A percentile compares a stretch with the other conserved stretches of the same genome.
These are phyloP conservation scores for Sminthurides bifidus DNA, from an alignment of 1,140 invertebrate species.

Conservation along the genomic window DNA sequence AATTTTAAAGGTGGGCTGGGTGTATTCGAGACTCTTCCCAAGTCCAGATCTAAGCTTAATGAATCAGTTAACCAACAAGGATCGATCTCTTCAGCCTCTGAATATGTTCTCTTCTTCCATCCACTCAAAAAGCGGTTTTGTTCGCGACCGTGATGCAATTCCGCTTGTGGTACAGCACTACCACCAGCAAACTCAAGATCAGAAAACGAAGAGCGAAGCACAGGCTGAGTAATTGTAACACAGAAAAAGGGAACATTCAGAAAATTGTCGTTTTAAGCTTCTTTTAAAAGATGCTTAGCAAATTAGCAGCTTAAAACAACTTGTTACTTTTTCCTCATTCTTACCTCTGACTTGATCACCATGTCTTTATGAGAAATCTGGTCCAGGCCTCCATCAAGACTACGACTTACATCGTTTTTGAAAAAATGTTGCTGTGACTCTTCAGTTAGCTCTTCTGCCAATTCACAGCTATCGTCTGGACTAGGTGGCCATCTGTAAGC, in stretches of 20 bases:
- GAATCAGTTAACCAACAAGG: conserved; percentile 23
- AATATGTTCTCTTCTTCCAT: conserved; percentile 27
- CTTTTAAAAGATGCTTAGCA: no score
- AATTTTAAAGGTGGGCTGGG: neutral
- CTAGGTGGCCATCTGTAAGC: conserved; percentile 26
- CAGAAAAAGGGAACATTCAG: neutral
- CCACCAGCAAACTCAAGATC: conserved; percentile 18
- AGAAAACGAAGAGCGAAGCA: conserved; percentile 22
- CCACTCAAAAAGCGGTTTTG: conserved; percentile 27
- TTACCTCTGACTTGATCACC: no score
- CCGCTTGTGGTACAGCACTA: conserved; percentile 19
- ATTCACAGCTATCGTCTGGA: conserved; percentile 21
- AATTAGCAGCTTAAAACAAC: no score
- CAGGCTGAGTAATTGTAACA: conserved; percentile 8
- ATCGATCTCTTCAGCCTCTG: conserved; percentile 27
- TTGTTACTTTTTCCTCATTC: no score
- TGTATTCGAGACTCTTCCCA: neutral
- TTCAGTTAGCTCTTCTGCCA: conserved; percentile 32
- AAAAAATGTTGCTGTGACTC: conserved; percentile 21
- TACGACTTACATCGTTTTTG: conserved; percentile 21
- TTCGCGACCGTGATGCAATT: conserved; percentile 23
- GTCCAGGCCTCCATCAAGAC: conserved; percentile 29
- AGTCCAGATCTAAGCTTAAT: conserved; percentile 21
- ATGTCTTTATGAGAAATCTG: no score
- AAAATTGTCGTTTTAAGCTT: no score